phyloP scores from a whole-genome alignment of 2,888 invertebrate genomes.

The Baccha elongata region DNA sequence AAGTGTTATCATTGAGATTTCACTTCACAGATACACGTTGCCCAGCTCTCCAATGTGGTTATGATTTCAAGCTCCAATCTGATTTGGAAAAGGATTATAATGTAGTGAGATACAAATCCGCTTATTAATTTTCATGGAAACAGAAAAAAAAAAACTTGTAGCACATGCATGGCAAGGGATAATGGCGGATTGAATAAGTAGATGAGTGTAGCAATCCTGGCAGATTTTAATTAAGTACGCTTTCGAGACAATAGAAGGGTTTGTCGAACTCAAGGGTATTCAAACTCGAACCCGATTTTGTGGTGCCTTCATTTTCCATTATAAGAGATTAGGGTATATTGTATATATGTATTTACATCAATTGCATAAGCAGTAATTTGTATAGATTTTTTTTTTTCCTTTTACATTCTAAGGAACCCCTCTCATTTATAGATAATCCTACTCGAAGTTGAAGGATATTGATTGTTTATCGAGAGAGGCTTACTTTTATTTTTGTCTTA shows the following conservation, averaged over 20 bases:
- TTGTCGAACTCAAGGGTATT: constrained; percentile 4
- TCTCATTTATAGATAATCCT: background rate
- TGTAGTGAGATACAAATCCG: constrained; percentile 16
- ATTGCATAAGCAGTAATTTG: constrained; percentile 22
- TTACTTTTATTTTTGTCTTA: background rate
- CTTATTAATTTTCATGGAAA: constrained; percentile 10
- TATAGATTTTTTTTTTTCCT: background rate
- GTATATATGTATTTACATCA: no score
- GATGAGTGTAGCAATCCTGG: constrained; percentile 11
- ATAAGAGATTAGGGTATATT: background rate
- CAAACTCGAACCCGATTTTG: background rate
- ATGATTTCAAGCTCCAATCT: background rate
- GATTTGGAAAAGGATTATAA: constrained; percentile 26
- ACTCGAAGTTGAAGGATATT: constrained; percentile 12
- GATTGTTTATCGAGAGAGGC: background rate
- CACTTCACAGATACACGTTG: background rate
- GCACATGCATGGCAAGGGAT: background rate
- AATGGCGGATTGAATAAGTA: constrained; percentile 13
- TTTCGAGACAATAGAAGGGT: constrained; percentile 21
- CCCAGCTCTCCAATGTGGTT: background rate
- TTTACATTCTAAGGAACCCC: background rate
- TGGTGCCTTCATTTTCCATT: background rate
- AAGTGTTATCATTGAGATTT: constrained; percentile 44
- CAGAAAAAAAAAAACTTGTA: background rate
- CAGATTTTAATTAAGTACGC: constrained; percentile 24